phyloP scores from a whole-genome alignment of 2,797 vertebrate genomes.

The Etheostoma nigrum region DNA sequence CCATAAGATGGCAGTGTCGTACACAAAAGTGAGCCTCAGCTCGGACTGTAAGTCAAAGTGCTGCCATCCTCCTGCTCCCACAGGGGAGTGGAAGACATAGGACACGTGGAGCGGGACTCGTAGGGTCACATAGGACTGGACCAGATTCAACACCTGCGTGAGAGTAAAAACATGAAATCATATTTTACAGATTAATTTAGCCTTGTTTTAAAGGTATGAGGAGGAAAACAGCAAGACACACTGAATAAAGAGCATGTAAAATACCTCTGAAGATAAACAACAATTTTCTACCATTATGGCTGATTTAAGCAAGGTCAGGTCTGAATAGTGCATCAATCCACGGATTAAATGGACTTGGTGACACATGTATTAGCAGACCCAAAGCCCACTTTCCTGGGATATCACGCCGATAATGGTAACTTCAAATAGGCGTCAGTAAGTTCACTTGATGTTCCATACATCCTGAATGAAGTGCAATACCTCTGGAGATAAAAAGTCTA shows the following conservation, averaged over 20 bases:
- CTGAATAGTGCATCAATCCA: constrained; percentile 1
- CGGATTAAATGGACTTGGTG: neutral
- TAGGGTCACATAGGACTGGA: constrained; percentile 96
- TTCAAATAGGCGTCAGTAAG: too few relatives aligned
- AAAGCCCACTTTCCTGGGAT: neutral
- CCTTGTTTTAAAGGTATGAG: neutral
- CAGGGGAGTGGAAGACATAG: constrained; percentile 95
- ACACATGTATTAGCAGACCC: neutral
- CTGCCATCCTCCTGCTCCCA: constrained; percentile 94
- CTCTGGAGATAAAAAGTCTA: too few relatives aligned
- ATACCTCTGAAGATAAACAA: neutral
- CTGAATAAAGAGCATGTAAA: neutral
- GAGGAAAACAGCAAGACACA: neutral
- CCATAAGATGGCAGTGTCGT: constrained; percentile 99
- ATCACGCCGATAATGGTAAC: neutral
- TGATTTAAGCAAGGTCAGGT: constrained; percentile 7
- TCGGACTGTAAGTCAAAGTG: constrained; percentile 97
- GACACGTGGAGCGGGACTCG: constrained; percentile 94
- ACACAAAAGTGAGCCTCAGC: constrained; percentile 95
- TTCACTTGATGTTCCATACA: too few relatives aligned
- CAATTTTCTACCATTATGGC: neutral
- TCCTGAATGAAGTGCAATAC: too few relatives aligned
- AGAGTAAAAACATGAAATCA: neutral
- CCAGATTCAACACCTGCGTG: constrained; percentile 92
- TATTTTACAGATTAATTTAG: neutral